Base-by-base conservation (phyloP, 1,140 invertebrate genomes). In the Drosophila simulans region DNA sequence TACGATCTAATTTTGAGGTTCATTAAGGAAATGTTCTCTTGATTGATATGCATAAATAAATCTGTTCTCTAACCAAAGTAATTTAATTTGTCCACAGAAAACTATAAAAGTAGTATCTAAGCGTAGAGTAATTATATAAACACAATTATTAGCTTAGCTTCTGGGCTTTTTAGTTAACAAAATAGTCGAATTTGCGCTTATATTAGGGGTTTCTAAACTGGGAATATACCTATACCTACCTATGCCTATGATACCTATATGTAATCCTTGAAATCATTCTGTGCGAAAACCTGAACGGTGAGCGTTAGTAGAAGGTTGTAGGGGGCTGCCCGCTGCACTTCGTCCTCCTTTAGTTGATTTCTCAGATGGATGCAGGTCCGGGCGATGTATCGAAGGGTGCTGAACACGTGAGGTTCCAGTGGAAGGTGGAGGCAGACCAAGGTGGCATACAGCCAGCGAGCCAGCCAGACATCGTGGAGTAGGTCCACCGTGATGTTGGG, bases 251-350 rank as follows among this genome's bases (percentile, higher is more conserved):
- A 53, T 25, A 5, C 52, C 40, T 66, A 79, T 17, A 86, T 55
- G 25, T 86, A 86, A 40, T 63, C 77, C 10, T 70, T 55, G 4
- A 92, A 84, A 55, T 92, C 91, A 11, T 59, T 53, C 49, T 92
- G 91, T 5, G 37, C 80, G 68, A 92, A 92, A 27, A 78, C 66
- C 4, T 77, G 64, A 0, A 68, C 71, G 57, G 92, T 91, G 0
- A 92, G 40, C 5, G 75, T 91, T 12, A 92, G 77, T 25, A 92
- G 52, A 5, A 92, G 68, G 54, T 92, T 92, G 34, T 86, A 92
- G 15, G 91, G 91, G n/a, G 75, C 72, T 5, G 90, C 91, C 7
- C 80, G 77, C 12, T 73, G 48, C 8, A 77, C 35, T 22, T 90
- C 77, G 10, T 80, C 54, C 1, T 35, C 45, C 12, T 49, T 39